Evolutionary conservation across 2,888 invertebrate genomes (phyloP).

Genomic region (Pachymerium ferrugineum): DNA sequence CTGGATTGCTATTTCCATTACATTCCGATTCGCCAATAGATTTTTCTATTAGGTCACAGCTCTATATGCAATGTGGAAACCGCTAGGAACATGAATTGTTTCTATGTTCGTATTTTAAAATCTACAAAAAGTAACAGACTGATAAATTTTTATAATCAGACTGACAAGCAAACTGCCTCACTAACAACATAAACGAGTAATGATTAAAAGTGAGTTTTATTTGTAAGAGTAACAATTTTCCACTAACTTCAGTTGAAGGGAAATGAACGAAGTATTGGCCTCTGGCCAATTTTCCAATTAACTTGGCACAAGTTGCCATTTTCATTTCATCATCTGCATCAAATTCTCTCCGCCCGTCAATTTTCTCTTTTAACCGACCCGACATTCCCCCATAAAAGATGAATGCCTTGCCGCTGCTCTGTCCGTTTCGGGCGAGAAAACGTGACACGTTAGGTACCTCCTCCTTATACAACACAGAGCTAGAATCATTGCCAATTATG

Average conservation of each 20-base stretch:
- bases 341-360: constrained; percentile 27
- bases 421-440: not conserved
- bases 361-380: constrained; percentile 10
- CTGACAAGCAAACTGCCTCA: too few species aligned
- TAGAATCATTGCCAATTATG: not conserved
- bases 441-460: constrained; percentile 13
- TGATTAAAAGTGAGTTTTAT: not conserved
- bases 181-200: not conserved
- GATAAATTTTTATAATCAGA: too few species aligned
- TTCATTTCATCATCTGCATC: constrained; percentile 13
- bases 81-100: too few species aligned
- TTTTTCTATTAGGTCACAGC: too few species aligned
- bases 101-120: not conserved
- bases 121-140: not conserved
- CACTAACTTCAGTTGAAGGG: too few species aligned
- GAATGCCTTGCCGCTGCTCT: constrained; percentile 19
- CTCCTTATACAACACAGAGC: too few species aligned
- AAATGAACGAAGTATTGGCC: constrained; percentile 17
- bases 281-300: constrained; percentile 16
- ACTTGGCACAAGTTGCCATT: constrained; percentile 24
- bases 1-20: too few species aligned
- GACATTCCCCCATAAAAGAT: constrained; percentile 11
- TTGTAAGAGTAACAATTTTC: not conserved
- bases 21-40: too few species aligned
- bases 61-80: too few species aligned